phyloP scores from a whole-genome alignment of 2,888 invertebrate species.

The Xestia c-nigrum region DNA sequence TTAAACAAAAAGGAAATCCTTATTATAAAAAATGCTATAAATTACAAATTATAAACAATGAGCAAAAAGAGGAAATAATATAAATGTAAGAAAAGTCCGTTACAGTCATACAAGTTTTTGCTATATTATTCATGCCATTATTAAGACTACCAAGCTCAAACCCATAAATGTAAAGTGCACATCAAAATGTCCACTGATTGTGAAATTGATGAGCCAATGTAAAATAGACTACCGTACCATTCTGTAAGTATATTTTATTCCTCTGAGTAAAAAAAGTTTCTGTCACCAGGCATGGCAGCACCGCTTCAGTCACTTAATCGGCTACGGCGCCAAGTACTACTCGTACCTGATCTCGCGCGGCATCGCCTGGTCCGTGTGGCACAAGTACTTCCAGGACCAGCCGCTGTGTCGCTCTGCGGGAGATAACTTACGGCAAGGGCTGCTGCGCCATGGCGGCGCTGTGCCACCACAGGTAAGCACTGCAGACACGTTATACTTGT shows the following conservation, averaged over 20 bases:
- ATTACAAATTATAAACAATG: no score
- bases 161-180: no score
- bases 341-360: constrained; percentile 98
- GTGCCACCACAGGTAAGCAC: constrained; percentile 93
- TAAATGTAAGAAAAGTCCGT: neutral
- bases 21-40: neutral
- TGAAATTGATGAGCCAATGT: neutral
- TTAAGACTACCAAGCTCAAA: no score
- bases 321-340: constrained; percentile 99
- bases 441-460: constrained; percentile 97
- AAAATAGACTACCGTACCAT: neutral
- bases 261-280: no score
- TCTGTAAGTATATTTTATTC: neutral
- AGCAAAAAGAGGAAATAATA: no score
- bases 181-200: neutral
- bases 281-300: constrained; percentile 96
- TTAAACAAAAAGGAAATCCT: no score
- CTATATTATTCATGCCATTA: no score
- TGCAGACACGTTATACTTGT: no score
- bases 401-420: constrained; percentile 95
- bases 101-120: neutral
- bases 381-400: constrained; percentile 94
- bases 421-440: constrained; percentile 93
- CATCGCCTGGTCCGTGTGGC: constrained; percentile 98
- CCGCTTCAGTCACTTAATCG: constrained; percentile 98